Evolutionary conservation across 2,888 invertebrate genomes (phyloP).

Genomic region (Polyploca ridens): DNA sequence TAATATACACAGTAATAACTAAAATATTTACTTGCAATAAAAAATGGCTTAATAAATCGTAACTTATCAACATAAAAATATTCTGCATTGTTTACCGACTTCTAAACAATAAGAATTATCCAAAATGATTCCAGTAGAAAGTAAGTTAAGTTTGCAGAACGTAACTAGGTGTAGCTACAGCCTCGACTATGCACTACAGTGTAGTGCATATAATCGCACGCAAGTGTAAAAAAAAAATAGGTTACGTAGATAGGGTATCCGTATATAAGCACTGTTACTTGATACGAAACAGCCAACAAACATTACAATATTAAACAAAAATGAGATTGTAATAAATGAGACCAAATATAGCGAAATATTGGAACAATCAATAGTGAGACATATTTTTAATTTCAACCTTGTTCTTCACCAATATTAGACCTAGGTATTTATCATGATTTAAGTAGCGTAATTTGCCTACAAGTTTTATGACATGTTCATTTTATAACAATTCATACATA

Average conservation of each 20-base stretch:
- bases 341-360: background rate
- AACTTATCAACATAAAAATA: too few species aligned
- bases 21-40: too few species aligned
- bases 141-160: too few species aligned
- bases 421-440: background rate
- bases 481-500: background rate
- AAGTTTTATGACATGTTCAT: background rate
- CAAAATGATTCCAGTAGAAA: too few species aligned
- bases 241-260: too few species aligned
- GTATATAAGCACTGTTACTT: background rate
- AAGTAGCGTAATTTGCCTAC: background rate
- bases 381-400: background rate
- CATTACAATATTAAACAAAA: background rate
- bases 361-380: background rate
- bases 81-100: background rate
- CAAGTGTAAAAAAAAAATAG: too few species aligned
- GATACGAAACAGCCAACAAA: background rate
- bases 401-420: background rate
- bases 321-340: background rate
- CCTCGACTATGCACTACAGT: too few species aligned
- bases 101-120: background rate
- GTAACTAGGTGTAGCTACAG: too few species aligned
- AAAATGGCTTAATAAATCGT: too few species aligned
- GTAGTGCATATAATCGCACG: too few species aligned
- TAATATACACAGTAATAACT: too few species aligned